Evolutionary conservation across 2,113 vertebrate species (phyloP).

Genomic region (Harpagus bidentatus): DNA sequence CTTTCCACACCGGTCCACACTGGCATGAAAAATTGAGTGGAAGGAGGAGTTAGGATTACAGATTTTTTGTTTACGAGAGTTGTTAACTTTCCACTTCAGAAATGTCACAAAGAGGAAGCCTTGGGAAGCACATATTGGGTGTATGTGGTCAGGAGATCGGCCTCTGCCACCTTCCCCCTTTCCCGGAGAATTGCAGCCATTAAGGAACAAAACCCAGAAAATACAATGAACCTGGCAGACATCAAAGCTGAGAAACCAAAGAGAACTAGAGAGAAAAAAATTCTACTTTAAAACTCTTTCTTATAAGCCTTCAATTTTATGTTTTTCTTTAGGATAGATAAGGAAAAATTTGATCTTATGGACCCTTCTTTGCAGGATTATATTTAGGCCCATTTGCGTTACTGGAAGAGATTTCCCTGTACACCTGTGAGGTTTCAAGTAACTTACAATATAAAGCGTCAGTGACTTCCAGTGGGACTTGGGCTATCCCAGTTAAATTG

Average conservation of each 20-base stretch:
- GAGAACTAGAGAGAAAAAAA: neutral
- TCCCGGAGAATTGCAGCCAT: neutral
- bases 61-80: slow-evolving; percentile 23
- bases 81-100: slow-evolving; percentile 49
- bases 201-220: neutral
- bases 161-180: neutral
- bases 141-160: neutral
- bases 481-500: neutral
- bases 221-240: neutral
- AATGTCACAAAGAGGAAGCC: neutral
- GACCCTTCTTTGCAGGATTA: neutral
- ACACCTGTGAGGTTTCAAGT: slow-evolving; percentile 11
- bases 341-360: neutral
- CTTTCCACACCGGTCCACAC: slow-evolving; percentile 20
- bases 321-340: neutral
- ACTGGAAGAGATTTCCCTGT: neutral
- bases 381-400: neutral
- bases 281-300: neutral
- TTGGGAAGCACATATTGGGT: neutral
- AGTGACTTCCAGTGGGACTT: neutral
- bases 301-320: neutral
- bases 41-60: slow-evolving; percentile 60
- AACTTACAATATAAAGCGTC: neutral
- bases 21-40: slow-evolving; percentile 41
- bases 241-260: neutral